Percentiles rank a stretch among this genome's conserved stretches.
These are phyloP conservation scores for Gallinago media DNA, from an alignment of 2,113 vertebrate species.

Conservation along the genomic window DNA sequence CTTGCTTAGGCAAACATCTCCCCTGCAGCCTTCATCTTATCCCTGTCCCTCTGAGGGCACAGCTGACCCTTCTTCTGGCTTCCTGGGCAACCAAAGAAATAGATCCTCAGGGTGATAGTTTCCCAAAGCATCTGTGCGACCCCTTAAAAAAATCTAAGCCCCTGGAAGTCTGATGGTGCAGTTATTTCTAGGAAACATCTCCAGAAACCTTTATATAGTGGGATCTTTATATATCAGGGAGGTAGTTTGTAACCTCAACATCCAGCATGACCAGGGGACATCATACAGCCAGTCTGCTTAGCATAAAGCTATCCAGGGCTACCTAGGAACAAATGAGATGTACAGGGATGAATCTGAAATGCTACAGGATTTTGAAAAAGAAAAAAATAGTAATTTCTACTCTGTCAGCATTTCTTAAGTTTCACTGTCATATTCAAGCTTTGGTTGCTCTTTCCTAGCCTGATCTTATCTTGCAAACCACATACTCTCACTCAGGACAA, in stretches of 20 bases:
- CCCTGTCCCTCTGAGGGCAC: neutral
- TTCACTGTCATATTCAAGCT: neutral
- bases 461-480: slow-evolving; percentile 52
- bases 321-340: neutral
- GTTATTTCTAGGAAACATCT: neutral
- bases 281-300: neutral
- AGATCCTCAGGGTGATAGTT: neutral
- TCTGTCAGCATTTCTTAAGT: slow-evolving; percentile 32
- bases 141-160: neutral
- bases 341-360: neutral
- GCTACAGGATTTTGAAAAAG: neutral
- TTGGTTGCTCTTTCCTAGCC: neutral
- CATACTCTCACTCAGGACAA: neutral
- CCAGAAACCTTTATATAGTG: neutral
- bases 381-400: neutral
- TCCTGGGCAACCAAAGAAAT: neutral
- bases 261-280: neutral
- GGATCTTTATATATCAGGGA: neutral
- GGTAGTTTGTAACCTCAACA: neutral
- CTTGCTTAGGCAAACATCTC: neutral
- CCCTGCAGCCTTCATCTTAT: neutral
- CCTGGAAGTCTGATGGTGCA: neutral
- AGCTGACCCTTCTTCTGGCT: neutral
- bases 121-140: neutral
- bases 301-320: neutral